Evolutionary conservation across 2,888 invertebrate species (phyloP), one percentile per base, ranked within the genome.

Genomic region (Dasypogon diadema): DNA sequence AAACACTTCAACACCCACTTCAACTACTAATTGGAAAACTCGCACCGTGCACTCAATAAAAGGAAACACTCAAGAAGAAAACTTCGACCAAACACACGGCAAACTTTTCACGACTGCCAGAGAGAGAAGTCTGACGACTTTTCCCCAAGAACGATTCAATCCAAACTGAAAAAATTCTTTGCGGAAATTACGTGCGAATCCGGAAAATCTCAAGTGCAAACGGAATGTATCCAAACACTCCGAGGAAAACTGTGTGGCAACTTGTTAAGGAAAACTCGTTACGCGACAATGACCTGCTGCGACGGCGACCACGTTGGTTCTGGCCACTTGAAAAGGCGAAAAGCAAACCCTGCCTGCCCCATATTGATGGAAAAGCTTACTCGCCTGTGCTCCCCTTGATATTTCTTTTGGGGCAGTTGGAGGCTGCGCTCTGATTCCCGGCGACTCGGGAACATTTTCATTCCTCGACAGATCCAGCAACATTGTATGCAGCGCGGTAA

Each of bases 271-370:
- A 68, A 68, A 68, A 70, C 70, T 70, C 14, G 51, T 51, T 54
- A 26, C 48, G 24, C 65, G 65, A 48, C 54, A 70, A 70, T 70
- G 70, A 70, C 70, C 70, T 34, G 51, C 70, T 70, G 18, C 54
- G 73, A 73, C 34, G 56, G 56, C 55, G 56, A 73, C 37, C 73
- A 73, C 73, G 73, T 55, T 55, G 37, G 34, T 73, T 73, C 73
- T 73, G 73, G 54, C 24, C 42, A 37, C 55, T 56, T n/a, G 56
- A 54, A 55, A 34, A 55, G 72, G 56, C 73, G 54, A 54, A 70
- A 51, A 70, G 54, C 54, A 54, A 26, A 54, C 51, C 65, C 54
- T 30, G 30, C 54, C 30, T 70, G 51, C n/a, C 51, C 21, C 54
- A 70, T 21, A 18, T 54, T n/a, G 16, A 8, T 12, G 54, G 54